Conservation (phyloP, 2,888 invertebrate species). For the Callimorpha dominula region DNA sequence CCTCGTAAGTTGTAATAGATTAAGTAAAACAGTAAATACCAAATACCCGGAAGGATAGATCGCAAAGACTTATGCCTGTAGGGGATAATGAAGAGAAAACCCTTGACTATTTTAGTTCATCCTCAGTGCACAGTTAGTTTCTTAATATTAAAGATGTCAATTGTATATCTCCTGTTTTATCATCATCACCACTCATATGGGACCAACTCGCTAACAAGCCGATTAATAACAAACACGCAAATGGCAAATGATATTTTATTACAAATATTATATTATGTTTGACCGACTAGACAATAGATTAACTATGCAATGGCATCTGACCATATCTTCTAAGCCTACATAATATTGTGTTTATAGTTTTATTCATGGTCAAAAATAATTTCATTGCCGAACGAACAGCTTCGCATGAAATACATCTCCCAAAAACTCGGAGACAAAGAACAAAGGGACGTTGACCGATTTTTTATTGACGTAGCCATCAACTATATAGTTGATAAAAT, state of each 20-base stretch:
- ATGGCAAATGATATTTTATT: too few species aligned
- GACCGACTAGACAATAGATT: background rate
- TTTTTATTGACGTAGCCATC: constrained; percentile 4
- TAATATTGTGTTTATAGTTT: background rate
- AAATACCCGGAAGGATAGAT: background rate
- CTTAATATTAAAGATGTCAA: too few species aligned
- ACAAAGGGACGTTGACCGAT: constrained; percentile 4
- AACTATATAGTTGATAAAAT: background rate
- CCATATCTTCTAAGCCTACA: background rate
- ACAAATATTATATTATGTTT: too few species aligned
- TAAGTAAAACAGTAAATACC: background rate
- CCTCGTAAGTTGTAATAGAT: background rate
- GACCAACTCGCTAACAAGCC: background rate
- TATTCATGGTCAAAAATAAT: background rate
- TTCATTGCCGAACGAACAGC: background rate
- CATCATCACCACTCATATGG: background rate
- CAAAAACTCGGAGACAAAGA: background rate
- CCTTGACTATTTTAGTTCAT: background rate
- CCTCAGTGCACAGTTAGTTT: too few species aligned
- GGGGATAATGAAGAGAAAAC: background rate
- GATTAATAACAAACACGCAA: too few species aligned
- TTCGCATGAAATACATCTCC: background rate
- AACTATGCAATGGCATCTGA: background rate
- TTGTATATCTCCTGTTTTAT: too few species aligned
- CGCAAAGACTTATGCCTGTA: background rate